Conservation (phyloP, 1,140 invertebrate genomes). For the Coptotermes formosanus region DNA sequence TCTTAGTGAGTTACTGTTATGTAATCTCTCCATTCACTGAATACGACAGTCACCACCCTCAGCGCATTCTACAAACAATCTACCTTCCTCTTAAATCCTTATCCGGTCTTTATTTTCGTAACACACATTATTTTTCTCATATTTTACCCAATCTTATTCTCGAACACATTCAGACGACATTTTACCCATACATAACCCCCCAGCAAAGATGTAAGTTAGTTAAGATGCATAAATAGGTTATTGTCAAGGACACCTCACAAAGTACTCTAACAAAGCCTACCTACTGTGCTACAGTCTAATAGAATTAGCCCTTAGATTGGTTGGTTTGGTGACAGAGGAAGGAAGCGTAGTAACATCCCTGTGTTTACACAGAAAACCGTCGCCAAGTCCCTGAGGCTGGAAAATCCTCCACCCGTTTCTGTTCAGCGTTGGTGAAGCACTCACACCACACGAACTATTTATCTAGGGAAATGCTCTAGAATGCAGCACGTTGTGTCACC, state of each 20-base stretch:
- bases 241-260: not conserved
- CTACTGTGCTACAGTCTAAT: not conserved
- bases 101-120: not conserved
- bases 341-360: not conserved
- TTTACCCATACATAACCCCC: not conserved
- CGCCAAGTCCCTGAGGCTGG: not conserved
- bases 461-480: not conserved
- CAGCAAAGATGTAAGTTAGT: not conserved
- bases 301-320: constrained; percentile 4
- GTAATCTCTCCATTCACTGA: not conserved
- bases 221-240: constrained; percentile 10
- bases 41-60: not conserved
- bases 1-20: not conserved
- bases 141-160: not conserved
- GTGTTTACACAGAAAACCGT: constrained; percentile 7
- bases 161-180: not conserved
- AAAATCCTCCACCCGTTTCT: constrained; percentile 3
- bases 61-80: not conserved
- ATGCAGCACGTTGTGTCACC: not conserved
- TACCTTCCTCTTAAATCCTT: not conserved
- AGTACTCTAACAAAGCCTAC: not conserved
- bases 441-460: not conserved
- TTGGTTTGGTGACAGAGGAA: not conserved
- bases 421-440: not conserved
- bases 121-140: not conserved